phyloP scores from a whole-genome alignment of 2,797 vertebrate species.

The Anguilla anguilla region DNA sequence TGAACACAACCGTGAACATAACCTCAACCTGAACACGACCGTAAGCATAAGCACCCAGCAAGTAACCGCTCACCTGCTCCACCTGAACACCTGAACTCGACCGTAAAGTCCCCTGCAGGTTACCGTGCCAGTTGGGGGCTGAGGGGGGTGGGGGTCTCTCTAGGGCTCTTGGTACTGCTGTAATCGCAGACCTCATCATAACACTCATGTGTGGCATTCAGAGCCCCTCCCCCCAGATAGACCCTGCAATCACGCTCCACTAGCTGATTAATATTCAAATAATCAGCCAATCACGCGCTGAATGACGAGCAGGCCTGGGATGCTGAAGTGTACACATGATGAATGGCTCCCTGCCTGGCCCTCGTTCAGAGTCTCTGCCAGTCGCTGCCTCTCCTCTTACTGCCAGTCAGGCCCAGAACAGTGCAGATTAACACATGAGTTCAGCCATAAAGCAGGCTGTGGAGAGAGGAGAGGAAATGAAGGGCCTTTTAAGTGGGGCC shows the following conservation, averaged over 20 bases:
- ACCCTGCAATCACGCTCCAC: constrained; percentile 79
- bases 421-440: constrained; percentile 72
- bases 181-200: constrained; percentile 86
- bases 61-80: constrained; percentile 57
- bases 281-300: constrained; percentile 85
- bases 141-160: constrained; percentile 65
- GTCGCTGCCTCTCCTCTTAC: constrained; percentile 65
- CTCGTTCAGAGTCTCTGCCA: constrained; percentile 78
- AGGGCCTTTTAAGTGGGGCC: constrained; percentile 62
- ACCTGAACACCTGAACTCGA: background rate
- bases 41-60: constrained; percentile 31
- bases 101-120: background rate
- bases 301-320: constrained; percentile 77
- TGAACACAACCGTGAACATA: background rate
- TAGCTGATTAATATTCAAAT: constrained; percentile 89
- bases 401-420: constrained; percentile 80
- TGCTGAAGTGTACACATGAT: constrained; percentile 79
- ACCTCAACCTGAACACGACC: background rate
- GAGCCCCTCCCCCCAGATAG: constrained; percentile 82
- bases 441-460: background rate
- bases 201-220: constrained; percentile 86
- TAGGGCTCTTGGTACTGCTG: constrained; percentile 79
- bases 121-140: too few relatives aligned
- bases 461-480: constrained; percentile 44
- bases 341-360: constrained; percentile 84